These are phyloP conservation scores for Rhinatrema bivittatum DNA, from an alignment of 2,797 vertebrate genomes.

Conservation along the genomic window DNA sequence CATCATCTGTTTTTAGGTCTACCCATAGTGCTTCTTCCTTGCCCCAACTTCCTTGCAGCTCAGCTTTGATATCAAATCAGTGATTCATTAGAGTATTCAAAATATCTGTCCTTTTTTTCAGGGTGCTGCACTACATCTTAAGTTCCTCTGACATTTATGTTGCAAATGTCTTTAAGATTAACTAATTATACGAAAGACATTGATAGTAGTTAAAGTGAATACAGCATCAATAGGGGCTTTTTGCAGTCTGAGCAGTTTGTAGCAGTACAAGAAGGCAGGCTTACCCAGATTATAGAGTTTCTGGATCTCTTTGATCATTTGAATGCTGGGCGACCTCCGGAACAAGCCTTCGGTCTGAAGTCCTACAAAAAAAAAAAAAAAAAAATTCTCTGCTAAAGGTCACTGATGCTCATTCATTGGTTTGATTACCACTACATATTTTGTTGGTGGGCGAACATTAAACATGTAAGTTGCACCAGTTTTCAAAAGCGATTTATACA, in stretches of 20 bases:
- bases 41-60: too few species aligned
- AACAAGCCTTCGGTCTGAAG: slow-evolving; percentile 72
- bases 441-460: too few species aligned
- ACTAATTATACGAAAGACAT: background rate
- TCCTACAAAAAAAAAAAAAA: slow-evolving; percentile 45
- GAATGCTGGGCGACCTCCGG: slow-evolving; percentile 66
- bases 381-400: too few species aligned
- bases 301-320: slow-evolving; percentile 72
- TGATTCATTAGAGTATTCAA: too few species aligned
- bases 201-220: slow-evolving; percentile 1
- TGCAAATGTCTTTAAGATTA: slow-evolving; percentile 15
- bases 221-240: background rate
- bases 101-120: background rate
- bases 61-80: too few species aligned
- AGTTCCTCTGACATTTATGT: slow-evolving; percentile 1
- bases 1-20: too few species aligned
- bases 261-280: background rate
- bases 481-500: too few species aligned
- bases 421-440: too few species aligned
- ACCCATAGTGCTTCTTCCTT: too few species aligned
- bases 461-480: too few species aligned
- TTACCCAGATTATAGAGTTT: slow-evolving; percentile 76
- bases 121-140: background rate
- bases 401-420: too few species aligned
- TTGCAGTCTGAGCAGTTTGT: background rate